Evolutionary conservation across 2,888 invertebrate species (phyloP), one percentile per base, ranked within the genome.

Genomic region (Hemaris fuciformis): DNA sequence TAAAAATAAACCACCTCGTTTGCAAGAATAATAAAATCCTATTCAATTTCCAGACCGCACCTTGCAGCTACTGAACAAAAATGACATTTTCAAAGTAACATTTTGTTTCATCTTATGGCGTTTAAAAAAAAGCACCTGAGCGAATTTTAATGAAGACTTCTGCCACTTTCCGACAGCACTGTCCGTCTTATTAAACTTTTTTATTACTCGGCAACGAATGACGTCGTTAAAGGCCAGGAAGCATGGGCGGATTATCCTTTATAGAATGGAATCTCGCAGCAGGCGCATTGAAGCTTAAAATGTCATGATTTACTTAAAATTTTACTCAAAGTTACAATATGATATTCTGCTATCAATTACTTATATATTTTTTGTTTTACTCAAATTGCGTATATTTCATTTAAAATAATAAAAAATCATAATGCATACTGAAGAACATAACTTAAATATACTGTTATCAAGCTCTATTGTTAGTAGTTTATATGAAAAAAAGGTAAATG

Each of bases 151-250:
- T 38, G 38, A 38, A n/a, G 38, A n/a, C 13, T 46, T 8, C 8
- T 13, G 13, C 23, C 27, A 48, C 15, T 48, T 22, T 48, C 48
- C 23, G 6, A 25, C 25, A 15, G 27, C 25, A 48, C 25, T 48
- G 27, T 25, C 48, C 48, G 48, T 25, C 48, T 48, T 48, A 48
- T 48, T 48, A 48, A 48, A 27, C 48, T 48, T 48, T 38, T 48
- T 48, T 48, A 48, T n/a, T 27, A 27, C 18, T 23, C 15, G 15
- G 10, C 27, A 27, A 48, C 48, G 27, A 48, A 27, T 48, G 48
- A 27, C 48, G 27, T 48, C 48, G 8, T 48, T 48, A 48, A 48
- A 48, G 27, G n/a, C n/a, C 48, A 48, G 27, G 48, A 48, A 48
- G 8, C 27, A 27, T n/a, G 27, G 15, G 18, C 48, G 27, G 27